These are phyloP conservation scores for Idaea biselata DNA, from an alignment of 2,888 invertebrate genomes.

Conservation along the genomic window DNA sequence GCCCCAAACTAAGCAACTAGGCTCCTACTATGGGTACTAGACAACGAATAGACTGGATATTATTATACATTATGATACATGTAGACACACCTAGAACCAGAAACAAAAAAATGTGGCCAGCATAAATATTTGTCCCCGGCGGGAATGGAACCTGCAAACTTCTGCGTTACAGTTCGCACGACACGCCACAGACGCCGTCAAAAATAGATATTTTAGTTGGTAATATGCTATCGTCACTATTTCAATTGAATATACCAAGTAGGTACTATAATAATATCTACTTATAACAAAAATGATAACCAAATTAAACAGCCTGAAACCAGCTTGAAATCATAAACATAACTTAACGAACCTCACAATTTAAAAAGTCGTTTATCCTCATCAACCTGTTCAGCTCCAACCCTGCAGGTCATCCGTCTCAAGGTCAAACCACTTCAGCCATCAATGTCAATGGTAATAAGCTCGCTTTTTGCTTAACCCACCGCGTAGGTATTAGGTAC, in stretches of 20 bases:
- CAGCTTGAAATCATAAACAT: constrained; percentile 2
- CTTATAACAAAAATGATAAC: not conserved
- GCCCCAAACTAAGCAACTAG: too few species aligned
- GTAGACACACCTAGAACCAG: too few species aligned
- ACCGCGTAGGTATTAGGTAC: constrained; percentile 23
- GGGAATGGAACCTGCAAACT: too few species aligned
- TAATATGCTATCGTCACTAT: too few species aligned
- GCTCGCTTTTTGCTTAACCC: constrained; percentile 30
- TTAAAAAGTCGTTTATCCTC: not conserved
- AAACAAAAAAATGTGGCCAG: too few species aligned
- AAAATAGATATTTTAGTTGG: too few species aligned
- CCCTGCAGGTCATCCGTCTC: constrained; percentile 52
- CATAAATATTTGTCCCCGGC: too few species aligned
- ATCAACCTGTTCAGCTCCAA: constrained; percentile 14
- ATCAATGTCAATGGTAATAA: constrained; percentile 42
- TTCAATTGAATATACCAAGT: not conserved
- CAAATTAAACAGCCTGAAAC: not conserved
- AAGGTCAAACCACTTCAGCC: constrained; percentile 62
- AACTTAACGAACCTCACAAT: not conserved
- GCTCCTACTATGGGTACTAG: too few species aligned
- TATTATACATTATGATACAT: too few species aligned
- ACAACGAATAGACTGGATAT: too few species aligned
- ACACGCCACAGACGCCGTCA: too few species aligned
- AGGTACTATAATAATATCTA: not conserved
- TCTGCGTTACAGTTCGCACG: too few species aligned